phyloP scores from a whole-genome alignment of 30 jellyfish, hydroid and myxozoan genomes.

The Hydractinia symbiolongicarpus region DNA sequence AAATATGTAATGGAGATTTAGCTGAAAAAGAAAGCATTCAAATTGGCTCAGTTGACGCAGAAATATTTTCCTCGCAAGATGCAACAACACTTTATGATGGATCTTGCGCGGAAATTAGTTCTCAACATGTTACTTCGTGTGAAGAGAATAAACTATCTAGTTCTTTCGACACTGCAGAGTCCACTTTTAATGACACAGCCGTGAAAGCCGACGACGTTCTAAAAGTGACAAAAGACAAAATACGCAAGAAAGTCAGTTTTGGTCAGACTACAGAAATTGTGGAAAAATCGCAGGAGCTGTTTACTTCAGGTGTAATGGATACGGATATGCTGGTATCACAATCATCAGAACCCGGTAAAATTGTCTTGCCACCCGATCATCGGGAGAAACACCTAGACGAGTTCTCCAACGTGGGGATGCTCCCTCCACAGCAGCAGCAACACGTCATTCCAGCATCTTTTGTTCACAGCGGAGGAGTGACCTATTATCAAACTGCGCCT shows the following conservation, averaged over 20 bases:
- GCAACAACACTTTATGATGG: neutral
- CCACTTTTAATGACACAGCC: neutral
- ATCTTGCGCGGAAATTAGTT: no score
- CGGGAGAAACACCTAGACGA: slow-evolving; percentile 13
- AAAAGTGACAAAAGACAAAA: neutral
- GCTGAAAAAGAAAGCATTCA: neutral
- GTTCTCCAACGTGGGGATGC: neutral
- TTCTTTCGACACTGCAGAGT: neutral
- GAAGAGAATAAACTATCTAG: neutral
- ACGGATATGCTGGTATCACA: neutral
- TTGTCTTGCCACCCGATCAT: slow-evolving; percentile 17
- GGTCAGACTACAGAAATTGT: slow-evolving; percentile 12
- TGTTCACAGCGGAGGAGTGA: slow-evolving; percentile 9
- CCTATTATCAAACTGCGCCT: neutral
- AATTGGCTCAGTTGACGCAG: neutral
- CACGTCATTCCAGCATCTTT: neutral
- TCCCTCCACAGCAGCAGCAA: slow-evolving; percentile 1
- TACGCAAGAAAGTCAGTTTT: slow-evolving; percentile 10
- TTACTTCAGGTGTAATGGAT: neutral
- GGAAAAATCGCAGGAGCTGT: neutral
- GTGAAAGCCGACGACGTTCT: neutral
- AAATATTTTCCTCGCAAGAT: neutral
- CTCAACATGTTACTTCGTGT: neutral
- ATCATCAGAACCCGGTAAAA: slow-evolving; percentile 13
- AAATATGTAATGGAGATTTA: neutral